These are phyloP conservation scores for Machimus atricapillus DNA, from an alignment of 2,888 invertebrate genomes.

Conservation along the genomic window DNA sequence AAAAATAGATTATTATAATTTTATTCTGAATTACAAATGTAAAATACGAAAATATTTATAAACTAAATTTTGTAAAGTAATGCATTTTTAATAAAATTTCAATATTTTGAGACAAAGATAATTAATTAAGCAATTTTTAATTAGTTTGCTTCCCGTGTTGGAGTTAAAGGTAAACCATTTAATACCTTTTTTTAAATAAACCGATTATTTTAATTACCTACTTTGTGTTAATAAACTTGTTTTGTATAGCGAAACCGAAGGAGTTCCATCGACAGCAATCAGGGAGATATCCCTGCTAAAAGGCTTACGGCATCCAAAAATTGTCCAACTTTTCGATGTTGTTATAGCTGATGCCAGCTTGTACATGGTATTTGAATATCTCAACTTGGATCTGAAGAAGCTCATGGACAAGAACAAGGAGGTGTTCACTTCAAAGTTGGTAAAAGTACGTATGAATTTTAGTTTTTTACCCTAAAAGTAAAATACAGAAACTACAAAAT, in stretches of 20 bases:
- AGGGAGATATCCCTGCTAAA: constrained; percentile 94
- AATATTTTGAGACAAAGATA: not conserved
- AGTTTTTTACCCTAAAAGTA: not conserved
- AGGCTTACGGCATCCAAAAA: constrained; percentile 86
- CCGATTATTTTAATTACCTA: not conserved
- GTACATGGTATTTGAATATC: constrained; percentile 92
- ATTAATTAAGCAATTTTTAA: not conserved
- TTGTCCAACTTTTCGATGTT: constrained; percentile 90
- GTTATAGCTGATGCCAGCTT: constrained; percentile 84
- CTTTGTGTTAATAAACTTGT: not conserved
- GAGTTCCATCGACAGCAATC: constrained; percentile 96
- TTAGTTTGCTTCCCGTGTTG: not conserved
- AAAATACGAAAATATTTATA: not conserved
- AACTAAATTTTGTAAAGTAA: not conserved
- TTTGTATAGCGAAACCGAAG: constrained; percentile 85
- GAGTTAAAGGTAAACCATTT: not conserved
- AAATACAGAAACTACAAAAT: no score
- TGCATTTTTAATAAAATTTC: not conserved
- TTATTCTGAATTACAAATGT: no score
- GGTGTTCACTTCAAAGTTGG: constrained; percentile 69
- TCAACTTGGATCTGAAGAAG: constrained; percentile 92
- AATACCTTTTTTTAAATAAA: not conserved
- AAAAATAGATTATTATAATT: no score
- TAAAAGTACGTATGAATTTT: constrained; percentile 67
- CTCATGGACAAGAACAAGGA: constrained; percentile 77